Base-by-base conservation (phyloP, 1,140 invertebrate genomes). In the Conus ventricosus region DNA sequence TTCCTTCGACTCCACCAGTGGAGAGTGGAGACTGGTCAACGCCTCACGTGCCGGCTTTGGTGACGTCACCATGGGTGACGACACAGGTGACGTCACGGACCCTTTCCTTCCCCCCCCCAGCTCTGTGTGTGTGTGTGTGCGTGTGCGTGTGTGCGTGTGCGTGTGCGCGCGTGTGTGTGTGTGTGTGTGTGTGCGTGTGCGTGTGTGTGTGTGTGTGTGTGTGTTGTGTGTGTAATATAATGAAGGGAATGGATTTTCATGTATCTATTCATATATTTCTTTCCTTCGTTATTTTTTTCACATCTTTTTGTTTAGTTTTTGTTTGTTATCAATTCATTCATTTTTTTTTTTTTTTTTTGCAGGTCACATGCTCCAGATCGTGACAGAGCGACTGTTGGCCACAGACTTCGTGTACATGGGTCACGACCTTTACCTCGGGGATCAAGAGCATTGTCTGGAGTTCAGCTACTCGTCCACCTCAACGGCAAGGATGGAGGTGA, bases 1-100 rank as follows among this genome's bases (percentile, higher is more conserved):
- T 39, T 90, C 90, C 3, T 39, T 75, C 27, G 92, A 93, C 84
- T 88, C 87, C 60, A 27, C 0, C 0, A 75, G 23, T 7, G 90
- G 88, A 10, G 91, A 92, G 81, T 92, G 91, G 90, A 15, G 87
- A 5, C 5, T 93, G 60, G 84, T 89, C 39, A 91, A 92, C 80
- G 82, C 88, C 10, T 87, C 88, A 13, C 71, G 67, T n/a, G 71
- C 71, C 25, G 85, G 71, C 51, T n/a, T 87, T 53, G 25, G 57
- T 76, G 89, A 91, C 87, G 88, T 88, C 81, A 88, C 88, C 0
- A 84, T 54, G 27, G 39, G 15, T 27, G 87, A 80, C 75, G n/a
- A 15, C 75, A 87, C 84, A 54, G 91, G 91, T 91, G 76, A 88
- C 83, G 39, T 1, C 39, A 39, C 39, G 3, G 39, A 39, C 39